phyloP scores from a whole-genome alignment of 1,140 invertebrate genomes.

The Caenorhabditis elegans region WBcel235 BX284606.5:4461001-4461500 shows the following conservation, averaged over 20 bases:
- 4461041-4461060: conserved; percentile 29
- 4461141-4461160: conserved; percentile 34
- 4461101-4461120: no score
- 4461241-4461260: conserved; percentile 30
- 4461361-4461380: background rate
- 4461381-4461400: no score
- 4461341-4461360: background rate
- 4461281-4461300: conserved; percentile 32
- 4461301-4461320: background rate
- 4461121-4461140: conserved; percentile 31
- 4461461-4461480: no score
- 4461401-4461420: no score
- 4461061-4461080: background rate
- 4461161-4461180: conserved; percentile 35
- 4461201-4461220: conserved; percentile 38
- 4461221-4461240: conserved; percentile 41
- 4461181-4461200: conserved; percentile 40
- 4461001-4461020: background rate
- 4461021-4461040: conserved; percentile 36
- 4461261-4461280: background rate
- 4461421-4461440: no score
- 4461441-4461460: no score
- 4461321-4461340: conserved; percentile 24
- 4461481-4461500: no score
- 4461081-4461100: no score